These are phyloP conservation scores for Tipula lateralis DNA, from an alignment of 2,888 invertebrate genomes.

Conservation along the genomic window DNA sequence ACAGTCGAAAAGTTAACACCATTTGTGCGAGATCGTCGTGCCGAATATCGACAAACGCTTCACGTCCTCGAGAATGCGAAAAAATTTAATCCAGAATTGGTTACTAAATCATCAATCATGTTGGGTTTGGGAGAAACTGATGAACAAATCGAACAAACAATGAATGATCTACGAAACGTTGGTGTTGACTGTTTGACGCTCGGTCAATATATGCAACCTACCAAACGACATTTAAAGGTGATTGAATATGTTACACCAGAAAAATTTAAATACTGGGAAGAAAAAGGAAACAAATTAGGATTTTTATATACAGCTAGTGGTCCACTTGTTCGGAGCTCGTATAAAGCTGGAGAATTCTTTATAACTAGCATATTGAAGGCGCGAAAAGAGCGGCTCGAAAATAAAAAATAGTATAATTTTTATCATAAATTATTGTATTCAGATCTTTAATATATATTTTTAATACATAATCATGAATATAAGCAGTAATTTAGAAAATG, in stretches of 20 bases:
- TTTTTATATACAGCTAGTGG: conserved; percentile 97
- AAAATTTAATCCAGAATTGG: conserved; percentile 67
- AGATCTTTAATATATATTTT: neutral
- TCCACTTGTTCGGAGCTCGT: conserved; percentile 93
- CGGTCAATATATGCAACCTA: conserved; percentile 99
- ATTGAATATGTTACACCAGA: conserved; percentile 95
- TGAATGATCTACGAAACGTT: conserved; percentile 73
- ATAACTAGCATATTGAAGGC: conserved; percentile 69
- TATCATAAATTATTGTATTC: neutral
- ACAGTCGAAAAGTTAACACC: conserved; percentile 89
- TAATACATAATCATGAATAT: no score
- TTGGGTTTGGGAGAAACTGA: conserved; percentile 90
- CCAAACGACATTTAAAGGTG: conserved; percentile 89
- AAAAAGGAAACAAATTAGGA: conserved; percentile 74
- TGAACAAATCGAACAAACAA: conserved; percentile 75
- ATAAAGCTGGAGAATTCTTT: conserved; percentile 96
- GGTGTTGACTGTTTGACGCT: conserved; percentile 94
- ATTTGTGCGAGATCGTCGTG: conserved; percentile 88
- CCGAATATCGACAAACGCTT: conserved; percentile 87
- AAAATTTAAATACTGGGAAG: conserved; percentile 85
- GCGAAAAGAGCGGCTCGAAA: neutral
- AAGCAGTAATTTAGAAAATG: no score
- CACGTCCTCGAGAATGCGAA: conserved; percentile 78
- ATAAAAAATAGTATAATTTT: neutral
- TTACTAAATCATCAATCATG: conserved; percentile 99